Percentiles rank a stretch among this genome's conserved stretches.
Conservation (phyloP, 2,113 vertebrate genomes). For the Sphaerodactylus townsendi region DNA sequence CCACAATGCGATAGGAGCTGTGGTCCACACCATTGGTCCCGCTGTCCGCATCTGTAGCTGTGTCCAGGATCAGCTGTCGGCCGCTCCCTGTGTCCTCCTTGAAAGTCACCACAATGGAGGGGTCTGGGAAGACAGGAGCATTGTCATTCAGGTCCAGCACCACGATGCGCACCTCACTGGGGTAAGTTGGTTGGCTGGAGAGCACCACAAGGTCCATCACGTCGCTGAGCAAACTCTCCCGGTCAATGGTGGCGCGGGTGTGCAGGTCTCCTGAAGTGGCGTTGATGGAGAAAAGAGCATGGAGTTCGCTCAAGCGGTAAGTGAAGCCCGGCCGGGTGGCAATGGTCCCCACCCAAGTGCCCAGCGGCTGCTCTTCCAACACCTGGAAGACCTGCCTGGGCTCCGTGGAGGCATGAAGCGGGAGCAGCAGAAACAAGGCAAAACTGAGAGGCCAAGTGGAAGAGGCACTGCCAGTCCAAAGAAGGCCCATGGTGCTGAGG, state of each 20-base stretch:
- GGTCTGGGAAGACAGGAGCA: constrained; percentile 92
- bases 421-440: constrained; percentile 34
- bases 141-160: constrained; percentile 97
- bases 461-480: constrained; percentile 44
- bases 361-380: constrained; percentile 91
- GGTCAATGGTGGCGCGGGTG: constrained; percentile 90
- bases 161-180: constrained; percentile 93
- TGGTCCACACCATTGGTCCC: constrained; percentile 95
- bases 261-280: constrained; percentile 86
- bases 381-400: constrained; percentile 93
- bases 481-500: constrained; percentile 60
- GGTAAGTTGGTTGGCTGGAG: constrained; percentile 96
- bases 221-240: constrained; percentile 87
- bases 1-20: constrained; percentile 91
- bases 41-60: constrained; percentile 91
- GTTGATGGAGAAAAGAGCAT: constrained; percentile 93
- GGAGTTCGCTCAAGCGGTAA: constrained; percentile 94
- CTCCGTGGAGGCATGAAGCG: constrained; percentile 72
- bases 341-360: constrained; percentile 92
- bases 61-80: constrained; percentile 96
- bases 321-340: constrained; percentile 90
- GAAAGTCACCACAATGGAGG: constrained; percentile 91
- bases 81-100: constrained; percentile 96
- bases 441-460: constrained; percentile 38
- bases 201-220: constrained; percentile 96